These are phyloP conservation scores for Pogonomyrmex californicus DNA, from an alignment of 1,140 invertebrate genomes.

Conservation along the genomic window DNA sequence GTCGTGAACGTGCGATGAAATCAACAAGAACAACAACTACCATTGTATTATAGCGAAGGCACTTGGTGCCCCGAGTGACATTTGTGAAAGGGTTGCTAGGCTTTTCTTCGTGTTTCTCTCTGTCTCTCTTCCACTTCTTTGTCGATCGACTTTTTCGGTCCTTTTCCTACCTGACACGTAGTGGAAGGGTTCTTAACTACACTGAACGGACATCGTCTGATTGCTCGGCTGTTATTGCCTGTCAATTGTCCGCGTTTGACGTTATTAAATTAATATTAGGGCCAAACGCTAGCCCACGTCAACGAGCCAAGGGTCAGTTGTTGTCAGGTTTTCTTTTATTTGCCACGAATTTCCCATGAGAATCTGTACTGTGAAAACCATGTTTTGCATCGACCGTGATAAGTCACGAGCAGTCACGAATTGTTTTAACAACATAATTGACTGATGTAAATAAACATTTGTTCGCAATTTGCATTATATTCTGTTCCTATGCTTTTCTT, in stretches of 20 bases:
- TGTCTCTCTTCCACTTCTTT: constrained; percentile 58
- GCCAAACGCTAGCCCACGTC: constrained; percentile 63
- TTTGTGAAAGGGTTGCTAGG: constrained; percentile 84
- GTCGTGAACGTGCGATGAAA: constrained; percentile 86
- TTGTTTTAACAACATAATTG: constrained; percentile 15
- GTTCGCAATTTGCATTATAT: constrained; percentile 9
- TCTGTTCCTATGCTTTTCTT: not conserved
- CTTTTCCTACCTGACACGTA: constrained; percentile 67
- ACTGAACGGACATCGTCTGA: constrained; percentile 78
- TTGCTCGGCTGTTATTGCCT: constrained; percentile 85
- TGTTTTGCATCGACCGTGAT: constrained; percentile 41
- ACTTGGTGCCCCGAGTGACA: constrained; percentile 84
- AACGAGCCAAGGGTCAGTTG: constrained; percentile 67
- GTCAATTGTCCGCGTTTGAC: constrained; percentile 84
- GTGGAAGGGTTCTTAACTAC: constrained; percentile 78
- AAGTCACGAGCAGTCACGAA: constrained; percentile 40
- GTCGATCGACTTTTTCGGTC: constrained; percentile 54
- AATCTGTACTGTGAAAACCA: constrained; percentile 69
- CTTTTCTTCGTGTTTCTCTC: constrained; percentile 66
- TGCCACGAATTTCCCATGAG: constrained; percentile 79
- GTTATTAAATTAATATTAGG: constrained; percentile 87
- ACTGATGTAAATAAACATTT: constrained; percentile 14
- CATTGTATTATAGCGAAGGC: constrained; percentile 77
- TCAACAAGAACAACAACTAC: constrained; percentile 87
- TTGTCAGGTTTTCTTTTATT: constrained; percentile 81